Evolutionary conservation across 2,797 vertebrate genomes (phyloP).

Genomic region (Anguilla megastoma): DNA sequence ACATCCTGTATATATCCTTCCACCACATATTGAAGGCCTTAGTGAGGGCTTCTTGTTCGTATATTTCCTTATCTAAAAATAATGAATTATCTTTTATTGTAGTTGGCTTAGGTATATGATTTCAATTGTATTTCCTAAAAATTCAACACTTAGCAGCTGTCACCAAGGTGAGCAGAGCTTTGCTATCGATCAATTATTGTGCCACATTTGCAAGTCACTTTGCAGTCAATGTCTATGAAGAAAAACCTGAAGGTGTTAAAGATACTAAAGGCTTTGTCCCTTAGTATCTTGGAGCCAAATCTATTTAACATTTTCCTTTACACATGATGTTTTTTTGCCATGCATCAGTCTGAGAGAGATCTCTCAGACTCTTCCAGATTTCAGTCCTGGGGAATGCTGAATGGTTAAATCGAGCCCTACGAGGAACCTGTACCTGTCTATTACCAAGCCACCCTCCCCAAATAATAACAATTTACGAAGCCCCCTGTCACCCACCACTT

Average conservation of each 20-base stretch:
- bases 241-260: slow-evolving; percentile 85
- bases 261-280: slow-evolving; percentile 90
- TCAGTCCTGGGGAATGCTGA: slow-evolving; percentile 81
- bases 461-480: slow-evolving; percentile 71
- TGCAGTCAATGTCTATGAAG: slow-evolving; percentile 88
- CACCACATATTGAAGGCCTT: too few species aligned
- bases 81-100: background rate
- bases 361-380: slow-evolving; percentile 76
- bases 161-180: background rate
- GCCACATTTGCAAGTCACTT: background rate
- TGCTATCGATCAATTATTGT: background rate
- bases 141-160: background rate
- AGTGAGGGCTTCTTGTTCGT: too few species aligned
- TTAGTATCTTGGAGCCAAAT: slow-evolving; percentile 90
- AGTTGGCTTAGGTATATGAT: background rate
- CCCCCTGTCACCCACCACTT: background rate
- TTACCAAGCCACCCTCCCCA: slow-evolving; percentile 41
- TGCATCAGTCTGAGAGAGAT: slow-evolving; percentile 76
- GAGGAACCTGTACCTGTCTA: slow-evolving; percentile 45
- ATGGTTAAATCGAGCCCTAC: slow-evolving; percentile 81
- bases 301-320: slow-evolving; percentile 76
- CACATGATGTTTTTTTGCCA: slow-evolving; percentile 80
- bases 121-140: background rate
- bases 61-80: too few species aligned
- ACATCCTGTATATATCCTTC: too few species aligned